These are phyloP conservation scores for Musca vetustissima DNA, from an alignment of 1,140 invertebrate genomes.

Conservation along the genomic window DNA sequence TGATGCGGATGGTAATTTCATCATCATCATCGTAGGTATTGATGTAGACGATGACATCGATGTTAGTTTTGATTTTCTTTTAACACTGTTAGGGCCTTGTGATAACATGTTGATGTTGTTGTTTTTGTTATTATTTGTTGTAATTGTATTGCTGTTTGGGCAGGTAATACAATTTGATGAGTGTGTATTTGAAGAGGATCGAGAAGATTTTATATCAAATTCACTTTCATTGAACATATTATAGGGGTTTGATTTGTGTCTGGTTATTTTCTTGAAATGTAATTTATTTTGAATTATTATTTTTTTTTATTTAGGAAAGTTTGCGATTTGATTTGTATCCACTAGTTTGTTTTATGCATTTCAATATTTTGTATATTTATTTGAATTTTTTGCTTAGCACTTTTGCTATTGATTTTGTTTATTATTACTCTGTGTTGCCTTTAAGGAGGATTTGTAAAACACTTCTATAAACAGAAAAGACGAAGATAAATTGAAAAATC, in stretches of 20 bases:
- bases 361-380: neutral
- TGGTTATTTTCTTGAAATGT: no score
- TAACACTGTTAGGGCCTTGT: neutral
- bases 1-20: no score
- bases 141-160: neutral
- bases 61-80: no score
- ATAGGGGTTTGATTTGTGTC: no score
- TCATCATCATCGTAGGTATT: no score
- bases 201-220: neutral
- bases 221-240: neutral
- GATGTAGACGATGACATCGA: no score
- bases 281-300: neutral
- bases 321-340: neutral
- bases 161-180: neutral
- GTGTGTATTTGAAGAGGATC: neutral
- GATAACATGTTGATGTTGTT: constrained; percentile 2
- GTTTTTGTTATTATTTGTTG: neutral
- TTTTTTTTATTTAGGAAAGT: neutral
- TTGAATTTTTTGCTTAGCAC: no score
- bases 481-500: constrained; percentile 15
- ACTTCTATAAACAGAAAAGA: neutral
- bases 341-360: neutral
- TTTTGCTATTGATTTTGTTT: neutral
- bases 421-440: neutral
- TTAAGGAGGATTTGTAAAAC: neutral